These are phyloP conservation scores for Diadegma fenestrale DNA, from an alignment of 2,888 invertebrate species.

Conservation along the genomic window DNA sequence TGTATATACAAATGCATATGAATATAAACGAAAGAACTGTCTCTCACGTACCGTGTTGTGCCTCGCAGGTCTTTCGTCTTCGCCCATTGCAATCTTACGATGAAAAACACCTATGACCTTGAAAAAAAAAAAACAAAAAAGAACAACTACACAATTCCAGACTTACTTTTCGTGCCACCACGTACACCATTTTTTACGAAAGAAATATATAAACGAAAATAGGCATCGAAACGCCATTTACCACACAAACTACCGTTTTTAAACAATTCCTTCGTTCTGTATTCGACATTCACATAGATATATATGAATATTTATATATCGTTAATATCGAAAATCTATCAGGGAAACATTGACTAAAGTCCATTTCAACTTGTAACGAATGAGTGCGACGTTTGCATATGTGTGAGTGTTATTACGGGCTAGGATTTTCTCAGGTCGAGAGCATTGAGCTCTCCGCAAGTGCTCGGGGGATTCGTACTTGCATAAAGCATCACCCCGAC, in stretches of 20 bases:
- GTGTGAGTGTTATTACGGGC: background rate
- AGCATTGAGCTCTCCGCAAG: slow-evolving; percentile 64
- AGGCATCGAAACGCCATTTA: slow-evolving; percentile 40
- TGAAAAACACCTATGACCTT: slow-evolving; percentile 36
- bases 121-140: no score
- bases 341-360: slow-evolving; percentile 43
- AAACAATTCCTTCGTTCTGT: background rate
- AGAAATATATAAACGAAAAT: slow-evolving; percentile 23
- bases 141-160: slow-evolving; percentile 33
- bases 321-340: slow-evolving; percentile 37
- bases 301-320: slow-evolving; percentile 12
- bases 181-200: slow-evolving; percentile 1
- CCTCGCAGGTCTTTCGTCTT: slow-evolving; percentile 54
- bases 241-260: slow-evolving; percentile 22
- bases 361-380: background rate
- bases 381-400: background rate
- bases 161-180: slow-evolving; percentile 35
- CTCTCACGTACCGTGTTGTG: slow-evolving; percentile 65
- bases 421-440: slow-evolving; percentile 25
- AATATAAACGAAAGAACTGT: slow-evolving; percentile 26
- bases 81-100: slow-evolving; percentile 39
- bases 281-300: slow-evolving; percentile 7
- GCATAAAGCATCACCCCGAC: slow-evolving; percentile 12
- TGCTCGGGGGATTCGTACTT: slow-evolving; percentile 46
- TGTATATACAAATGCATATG: slow-evolving; percentile 19